Conservation (phyloP, 2,888 invertebrate species). For the Chrysolina oricalcia region DNA sequence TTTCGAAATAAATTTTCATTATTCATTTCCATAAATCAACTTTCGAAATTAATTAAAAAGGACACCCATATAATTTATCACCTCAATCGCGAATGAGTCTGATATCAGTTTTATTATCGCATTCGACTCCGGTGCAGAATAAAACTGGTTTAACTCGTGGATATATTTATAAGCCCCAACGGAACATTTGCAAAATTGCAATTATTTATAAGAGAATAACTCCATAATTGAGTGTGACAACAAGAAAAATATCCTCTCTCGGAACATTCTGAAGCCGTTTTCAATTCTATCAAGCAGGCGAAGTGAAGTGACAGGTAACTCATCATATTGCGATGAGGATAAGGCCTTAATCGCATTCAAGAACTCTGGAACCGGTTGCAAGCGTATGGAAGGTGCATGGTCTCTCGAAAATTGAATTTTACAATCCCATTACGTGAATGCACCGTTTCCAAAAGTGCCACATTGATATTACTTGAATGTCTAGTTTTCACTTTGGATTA, state of each 20-base stretch:
- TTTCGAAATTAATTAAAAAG: constrained; percentile 41
- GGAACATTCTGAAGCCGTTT: constrained; percentile 19
- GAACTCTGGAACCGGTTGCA: constrained; percentile 9
- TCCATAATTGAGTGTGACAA: constrained; percentile 23
- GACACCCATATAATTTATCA: constrained; percentile 41
- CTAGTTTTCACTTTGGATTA: not conserved
- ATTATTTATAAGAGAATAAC: constrained; percentile 27
- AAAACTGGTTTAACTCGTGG: constrained; percentile 38
- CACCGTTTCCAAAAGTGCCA: not conserved
- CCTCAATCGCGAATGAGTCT: constrained; percentile 36
- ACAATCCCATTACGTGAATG: not conserved
- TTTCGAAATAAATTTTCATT: not conserved
- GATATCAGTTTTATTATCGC: constrained; percentile 35
- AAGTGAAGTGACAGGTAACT: constrained; percentile 13
- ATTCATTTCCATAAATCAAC: constrained; percentile 15
- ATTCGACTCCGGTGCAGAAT: constrained; percentile 29
- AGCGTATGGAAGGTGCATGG: not conserved
- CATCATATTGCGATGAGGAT: constrained; percentile 4
- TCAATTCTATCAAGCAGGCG: constrained; percentile 16
- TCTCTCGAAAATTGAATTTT: constrained; percentile 5
- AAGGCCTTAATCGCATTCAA: constrained; percentile 3
- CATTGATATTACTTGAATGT: not conserved
- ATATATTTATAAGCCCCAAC: constrained; percentile 33
- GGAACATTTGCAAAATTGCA: constrained; percentile 35
- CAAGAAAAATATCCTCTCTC: constrained; percentile 11